A percentile compares a stretch with the other conserved stretches of the same genome.
These are phyloP conservation scores for Pinctada fucata DNA, from an alignment of 2,888 invertebrate genomes.

Conservation along the genomic window DNA sequence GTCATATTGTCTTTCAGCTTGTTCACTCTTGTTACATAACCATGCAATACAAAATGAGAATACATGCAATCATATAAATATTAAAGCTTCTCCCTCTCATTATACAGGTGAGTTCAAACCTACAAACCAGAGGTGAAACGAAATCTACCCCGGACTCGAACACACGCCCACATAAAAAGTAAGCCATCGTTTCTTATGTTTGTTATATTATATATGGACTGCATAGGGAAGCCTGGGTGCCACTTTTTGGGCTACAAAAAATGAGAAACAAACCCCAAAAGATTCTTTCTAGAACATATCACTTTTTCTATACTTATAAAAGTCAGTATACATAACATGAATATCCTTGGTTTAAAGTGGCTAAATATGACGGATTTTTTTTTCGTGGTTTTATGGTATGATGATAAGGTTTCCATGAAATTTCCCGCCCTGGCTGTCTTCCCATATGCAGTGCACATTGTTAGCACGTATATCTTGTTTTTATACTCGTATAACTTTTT, in stretches of 20 bases:
- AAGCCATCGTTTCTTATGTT: conserved; percentile 20
- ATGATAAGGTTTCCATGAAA: too few species aligned
- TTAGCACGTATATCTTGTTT: background rate
- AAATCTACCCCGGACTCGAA: conserved; percentile 26
- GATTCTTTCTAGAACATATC: too few species aligned
- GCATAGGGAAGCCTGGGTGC: background rate
- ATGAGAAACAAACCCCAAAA: too few species aligned
- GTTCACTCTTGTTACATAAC: background rate
- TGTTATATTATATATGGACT: conserved; percentile 10
- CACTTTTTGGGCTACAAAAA: too few species aligned
- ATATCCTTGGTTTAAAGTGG: too few species aligned
- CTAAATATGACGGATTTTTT: too few species aligned
- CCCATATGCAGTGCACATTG: background rate
- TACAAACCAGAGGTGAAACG: conserved; percentile 36
- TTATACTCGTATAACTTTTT: conserved; percentile 17
- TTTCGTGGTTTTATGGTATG: too few species aligned
- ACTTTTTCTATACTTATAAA: too few species aligned
- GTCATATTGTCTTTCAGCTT: background rate
- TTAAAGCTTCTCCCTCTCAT: too few species aligned
- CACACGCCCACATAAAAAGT: conserved; percentile 26
- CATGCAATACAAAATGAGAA: too few species aligned
- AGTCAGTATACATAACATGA: too few species aligned
- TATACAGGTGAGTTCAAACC: conserved; percentile 43
- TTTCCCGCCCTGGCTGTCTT: background rate
- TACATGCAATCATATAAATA: too few species aligned